Evolutionary conservation across 2,888 invertebrate genomes (phyloP), one percentile per base, ranked within the genome.

Genomic region (Parnassius glacialis): DNA sequence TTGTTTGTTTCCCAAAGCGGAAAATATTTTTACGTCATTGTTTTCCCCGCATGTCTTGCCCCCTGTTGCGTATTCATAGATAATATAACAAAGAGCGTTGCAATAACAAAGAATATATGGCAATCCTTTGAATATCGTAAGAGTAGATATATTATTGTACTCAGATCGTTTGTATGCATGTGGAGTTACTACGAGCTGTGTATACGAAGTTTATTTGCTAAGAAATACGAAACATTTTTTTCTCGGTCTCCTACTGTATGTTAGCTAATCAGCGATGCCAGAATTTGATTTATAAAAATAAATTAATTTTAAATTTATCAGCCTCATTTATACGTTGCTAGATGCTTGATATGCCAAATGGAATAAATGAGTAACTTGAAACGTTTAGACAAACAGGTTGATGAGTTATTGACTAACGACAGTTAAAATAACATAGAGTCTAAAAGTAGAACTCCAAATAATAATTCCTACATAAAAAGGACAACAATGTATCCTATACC

Each of bases 51-150:
- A 55, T 69, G 66, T 64, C 63, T 65, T 65, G 66, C 61, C 68
- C 71, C 69, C 68, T 61, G 65, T 67, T 68, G 74, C 66, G 73
- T 68, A 71, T 64, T 66, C 70, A 70, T 68, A 62, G 64, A 67
- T 61, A 67, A 67, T 61, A 67, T 68, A 54, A 59, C 52, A 53
- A 45, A 50, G 54, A 59, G 51, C 67, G 59, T 62, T 75, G 78
- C 78, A 79, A 83, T 81, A 83, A 82, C 81, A 80, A 74, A 70
- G 71, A 70, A 74, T 70, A 75, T 74, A 82, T 83, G 83, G 82
- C 83, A 83, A 79, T 74, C 75, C 74, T 75, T 75, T 74, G 76
- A 74, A 74, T 73, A 75, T 74, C 73, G 74, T 74, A 67, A 70
- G 77, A 80, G 83, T 80, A 80, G 80, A 83, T 79, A 81, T 81